These are phyloP conservation scores for Caenorhabditis macrosperma DNA, from an alignment of 2,888 invertebrate genomes.

Conservation along the genomic window DNA sequence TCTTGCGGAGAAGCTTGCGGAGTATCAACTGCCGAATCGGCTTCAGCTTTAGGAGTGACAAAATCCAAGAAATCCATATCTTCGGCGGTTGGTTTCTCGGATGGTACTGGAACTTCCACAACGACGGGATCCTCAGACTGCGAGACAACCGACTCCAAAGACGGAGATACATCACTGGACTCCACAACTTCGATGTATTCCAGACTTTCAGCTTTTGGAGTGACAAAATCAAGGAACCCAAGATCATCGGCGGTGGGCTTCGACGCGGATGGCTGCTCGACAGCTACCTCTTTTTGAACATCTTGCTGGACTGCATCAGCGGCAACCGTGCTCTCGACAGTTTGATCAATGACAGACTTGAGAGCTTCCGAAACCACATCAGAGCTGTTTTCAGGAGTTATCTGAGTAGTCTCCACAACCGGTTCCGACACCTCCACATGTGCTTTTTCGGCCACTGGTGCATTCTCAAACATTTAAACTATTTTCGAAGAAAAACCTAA, in stretches of 20 bases:
- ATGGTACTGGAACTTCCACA: conserved; percentile 1
- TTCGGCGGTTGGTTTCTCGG: conserved; percentile 44
- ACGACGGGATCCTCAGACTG: too few species aligned
- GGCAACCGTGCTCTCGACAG: conserved; percentile 53
- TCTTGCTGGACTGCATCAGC: conserved; percentile 57
- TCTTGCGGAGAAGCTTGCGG: background rate
- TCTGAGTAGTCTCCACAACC: background rate
- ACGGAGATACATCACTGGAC: too few species aligned
- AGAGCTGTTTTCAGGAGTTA: too few species aligned
- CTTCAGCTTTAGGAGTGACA: conserved; percentile 44
- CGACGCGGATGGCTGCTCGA: background rate
- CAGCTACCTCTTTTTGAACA: background rate
- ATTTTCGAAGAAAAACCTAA: conserved; percentile 4
- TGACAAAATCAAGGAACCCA: conserved; percentile 46
- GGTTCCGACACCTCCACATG: conserved; percentile 1
- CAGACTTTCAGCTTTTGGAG: conserved; percentile 41
- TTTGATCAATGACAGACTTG: too few species aligned
- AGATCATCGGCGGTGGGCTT: conserved; percentile 13
- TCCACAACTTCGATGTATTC: too few species aligned
- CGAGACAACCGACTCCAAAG: too few species aligned
- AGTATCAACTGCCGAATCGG: background rate
- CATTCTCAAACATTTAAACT: conserved; percentile 36
- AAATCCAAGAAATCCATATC: conserved; percentile 36
- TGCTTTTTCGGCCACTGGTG: conserved; percentile 14
- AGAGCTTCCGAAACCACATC: too few species aligned